Evolutionary conservation across 2,888 invertebrate species (phyloP).

Genomic region (Andrena minutula): DNA sequence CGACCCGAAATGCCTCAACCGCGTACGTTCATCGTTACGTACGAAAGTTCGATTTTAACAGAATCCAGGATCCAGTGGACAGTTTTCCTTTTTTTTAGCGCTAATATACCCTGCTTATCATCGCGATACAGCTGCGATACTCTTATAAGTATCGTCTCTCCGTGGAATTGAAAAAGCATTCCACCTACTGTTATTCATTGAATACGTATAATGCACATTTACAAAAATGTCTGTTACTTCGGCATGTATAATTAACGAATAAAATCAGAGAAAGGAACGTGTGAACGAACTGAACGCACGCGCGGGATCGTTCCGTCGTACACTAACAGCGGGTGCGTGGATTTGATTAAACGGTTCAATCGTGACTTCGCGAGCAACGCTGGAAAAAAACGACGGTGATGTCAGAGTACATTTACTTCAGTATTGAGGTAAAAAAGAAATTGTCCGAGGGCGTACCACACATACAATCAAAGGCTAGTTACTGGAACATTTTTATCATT

Average conservation of each 20-base stretch:
- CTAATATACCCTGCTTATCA: constrained; percentile 40
- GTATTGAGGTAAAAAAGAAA: constrained; percentile 56
- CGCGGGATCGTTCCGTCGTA: constrained; percentile 22
- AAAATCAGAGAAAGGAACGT: constrained; percentile 29
- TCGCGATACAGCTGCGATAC: constrained; percentile 19
- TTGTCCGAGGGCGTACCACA: constrained; percentile 83
- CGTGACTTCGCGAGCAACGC: constrained; percentile 10
- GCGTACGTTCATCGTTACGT: constrained; percentile 10
- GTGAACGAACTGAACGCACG: constrained; percentile 25
- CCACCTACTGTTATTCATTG: constrained; percentile 1
- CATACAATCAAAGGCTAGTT: constrained; percentile 79
- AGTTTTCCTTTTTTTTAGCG: constrained; percentile 13
- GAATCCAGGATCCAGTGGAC: constrained; percentile 7
- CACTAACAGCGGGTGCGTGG: constrained; percentile 40
- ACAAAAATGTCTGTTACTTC: constrained; percentile 17
- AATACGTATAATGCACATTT: constrained; percentile 29
- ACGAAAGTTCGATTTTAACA: constrained; percentile 18
- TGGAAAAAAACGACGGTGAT: constrained; percentile 36
- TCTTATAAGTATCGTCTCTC: constrained; percentile 17
- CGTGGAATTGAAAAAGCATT: constrained; percentile 29
- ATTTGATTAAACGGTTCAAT: constrained; percentile 30
- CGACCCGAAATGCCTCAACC: constrained; percentile 35
- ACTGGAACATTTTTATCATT: constrained; percentile 76
- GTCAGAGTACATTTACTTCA: constrained; percentile 45
- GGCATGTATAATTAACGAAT: constrained; percentile 14